phyloP scores from a whole-genome alignment of 2,888 invertebrate genomes.

The Merodon equestris region DNA sequence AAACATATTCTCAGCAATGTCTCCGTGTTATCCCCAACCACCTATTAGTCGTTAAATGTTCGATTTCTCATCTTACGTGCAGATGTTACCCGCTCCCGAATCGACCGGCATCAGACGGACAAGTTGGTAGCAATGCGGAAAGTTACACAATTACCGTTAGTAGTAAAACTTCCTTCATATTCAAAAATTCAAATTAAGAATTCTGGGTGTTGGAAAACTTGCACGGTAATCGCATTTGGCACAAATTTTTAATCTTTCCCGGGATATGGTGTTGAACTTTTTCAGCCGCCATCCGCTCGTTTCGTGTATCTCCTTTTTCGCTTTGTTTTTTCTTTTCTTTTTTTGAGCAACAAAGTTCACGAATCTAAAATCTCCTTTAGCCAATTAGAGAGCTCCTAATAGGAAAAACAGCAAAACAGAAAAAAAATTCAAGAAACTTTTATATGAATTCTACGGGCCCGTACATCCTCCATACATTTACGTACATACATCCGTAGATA shows the following conservation, averaged over 20 bases:
- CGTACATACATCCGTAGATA: no score
- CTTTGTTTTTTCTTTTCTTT: constrained; percentile 9
- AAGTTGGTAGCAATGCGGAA: no score
- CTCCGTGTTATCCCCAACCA: constrained; percentile 1
- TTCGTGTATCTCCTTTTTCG: no score
- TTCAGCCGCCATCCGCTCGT: constrained; percentile 1
- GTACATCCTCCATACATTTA: no score
- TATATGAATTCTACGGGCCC: constrained; percentile 22
- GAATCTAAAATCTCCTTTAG: constrained; percentile 29
- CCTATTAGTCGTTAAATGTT: constrained; percentile 8
- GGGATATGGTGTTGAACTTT: constrained; percentile 44
- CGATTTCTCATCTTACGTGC: constrained; percentile 5
- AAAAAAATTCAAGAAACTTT: constrained; percentile 8
- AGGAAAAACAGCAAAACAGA: background rate
- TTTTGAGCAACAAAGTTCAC: constrained; percentile 48
- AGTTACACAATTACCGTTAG: no score
- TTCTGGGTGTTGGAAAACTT: constrained; percentile 28
- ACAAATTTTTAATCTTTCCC: constrained; percentile 40
- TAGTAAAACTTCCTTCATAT: no score
- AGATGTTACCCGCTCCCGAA: background rate
- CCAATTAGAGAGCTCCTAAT: constrained; percentile 51
- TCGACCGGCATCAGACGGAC: no score
- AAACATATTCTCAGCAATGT: background rate
- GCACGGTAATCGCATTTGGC: constrained; percentile 53
- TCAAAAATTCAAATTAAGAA: constrained; percentile 43